Evolutionary conservation across 2,888 invertebrate species (phyloP).

Genomic region (Sycophila texana): DNA sequence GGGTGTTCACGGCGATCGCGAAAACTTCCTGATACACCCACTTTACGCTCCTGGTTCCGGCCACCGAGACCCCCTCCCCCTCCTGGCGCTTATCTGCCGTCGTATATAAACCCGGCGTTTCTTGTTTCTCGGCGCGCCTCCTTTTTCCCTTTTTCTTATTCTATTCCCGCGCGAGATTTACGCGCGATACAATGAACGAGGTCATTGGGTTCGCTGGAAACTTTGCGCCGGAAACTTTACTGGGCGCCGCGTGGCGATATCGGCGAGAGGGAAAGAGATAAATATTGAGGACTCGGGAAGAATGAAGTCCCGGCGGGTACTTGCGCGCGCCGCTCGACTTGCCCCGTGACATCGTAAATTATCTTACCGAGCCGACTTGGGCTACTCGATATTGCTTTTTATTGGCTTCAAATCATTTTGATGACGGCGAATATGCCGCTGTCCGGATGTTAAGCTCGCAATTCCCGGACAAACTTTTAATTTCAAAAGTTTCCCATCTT

Average conservation of each 20-base stretch:
- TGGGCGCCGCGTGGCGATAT: not conserved
- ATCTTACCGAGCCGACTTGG: constrained; percentile 14
- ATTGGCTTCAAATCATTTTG: constrained; percentile 53
- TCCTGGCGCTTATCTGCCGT: constrained; percentile 49
- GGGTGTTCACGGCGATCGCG: constrained; percentile 25
- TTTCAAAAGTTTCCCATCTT: not conserved
- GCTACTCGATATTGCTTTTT: constrained; percentile 24
- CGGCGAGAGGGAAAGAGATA: not conserved
- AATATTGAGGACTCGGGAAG: constrained; percentile 21
- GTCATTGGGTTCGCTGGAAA: constrained; percentile 54
- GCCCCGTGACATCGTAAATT: constrained; percentile 47
- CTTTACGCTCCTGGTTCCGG: not conserved
- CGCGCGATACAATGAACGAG: constrained; percentile 52
- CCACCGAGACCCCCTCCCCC: not conserved
- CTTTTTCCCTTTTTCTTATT: constrained; percentile 46
- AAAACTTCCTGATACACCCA: constrained; percentile 56
- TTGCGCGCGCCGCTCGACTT: constrained; percentile 5
- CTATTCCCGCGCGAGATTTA: constrained; percentile 39
- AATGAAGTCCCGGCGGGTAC: constrained; percentile 27
- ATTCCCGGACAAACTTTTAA: constrained; percentile 31
- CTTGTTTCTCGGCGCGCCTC: constrained; percentile 22
- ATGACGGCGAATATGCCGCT: constrained; percentile 33
- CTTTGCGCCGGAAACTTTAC: constrained; percentile 38
- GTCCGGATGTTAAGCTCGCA: constrained; percentile 10
- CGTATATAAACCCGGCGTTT: constrained; percentile 22